phyloP scores from a whole-genome alignment of 2,888 invertebrate species.

The Ischnura elegans region DNA sequence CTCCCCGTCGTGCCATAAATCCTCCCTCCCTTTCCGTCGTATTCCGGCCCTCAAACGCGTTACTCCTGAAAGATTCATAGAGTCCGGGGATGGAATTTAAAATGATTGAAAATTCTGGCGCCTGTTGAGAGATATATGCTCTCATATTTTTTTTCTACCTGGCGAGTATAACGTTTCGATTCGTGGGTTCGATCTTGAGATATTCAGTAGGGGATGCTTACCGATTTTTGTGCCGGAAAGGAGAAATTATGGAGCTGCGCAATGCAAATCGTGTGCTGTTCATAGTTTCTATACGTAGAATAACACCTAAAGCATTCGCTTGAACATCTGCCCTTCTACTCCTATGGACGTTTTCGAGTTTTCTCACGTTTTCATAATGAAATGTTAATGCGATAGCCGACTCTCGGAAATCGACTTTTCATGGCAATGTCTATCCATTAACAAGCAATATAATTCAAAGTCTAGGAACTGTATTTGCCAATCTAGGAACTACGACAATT shows the following conservation, averaged over 20 bases:
- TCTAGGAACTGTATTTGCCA: too few species aligned
- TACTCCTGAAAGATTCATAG: constrained; percentile 25
- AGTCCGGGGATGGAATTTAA: constrained; percentile 20
- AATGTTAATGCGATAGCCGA: too few species aligned
- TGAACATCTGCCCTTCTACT: too few species aligned
- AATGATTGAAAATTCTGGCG: not conserved
- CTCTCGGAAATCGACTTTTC: too few species aligned
- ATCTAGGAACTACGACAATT: too few species aligned
- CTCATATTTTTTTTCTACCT: not conserved
- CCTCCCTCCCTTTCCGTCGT: not conserved
- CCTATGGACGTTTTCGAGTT: too few species aligned
- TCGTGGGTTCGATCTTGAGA: not conserved
- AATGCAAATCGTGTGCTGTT: not conserved
- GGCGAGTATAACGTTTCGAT: not conserved
- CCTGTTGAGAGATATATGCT: not conserved
- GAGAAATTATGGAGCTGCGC: not conserved
- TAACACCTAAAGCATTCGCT: not conserved
- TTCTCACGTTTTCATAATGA: too few species aligned
- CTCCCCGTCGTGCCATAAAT: too few species aligned
- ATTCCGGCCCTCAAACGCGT: not conserved
- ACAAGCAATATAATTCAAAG: too few species aligned
- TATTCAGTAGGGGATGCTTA: not conserved
- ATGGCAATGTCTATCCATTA: too few species aligned
- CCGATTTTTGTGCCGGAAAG: not conserved
- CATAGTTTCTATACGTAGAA: not conserved